Conservation (phyloP, 1,140 invertebrate genomes). For the Tigriopus japonicus region DNA sequence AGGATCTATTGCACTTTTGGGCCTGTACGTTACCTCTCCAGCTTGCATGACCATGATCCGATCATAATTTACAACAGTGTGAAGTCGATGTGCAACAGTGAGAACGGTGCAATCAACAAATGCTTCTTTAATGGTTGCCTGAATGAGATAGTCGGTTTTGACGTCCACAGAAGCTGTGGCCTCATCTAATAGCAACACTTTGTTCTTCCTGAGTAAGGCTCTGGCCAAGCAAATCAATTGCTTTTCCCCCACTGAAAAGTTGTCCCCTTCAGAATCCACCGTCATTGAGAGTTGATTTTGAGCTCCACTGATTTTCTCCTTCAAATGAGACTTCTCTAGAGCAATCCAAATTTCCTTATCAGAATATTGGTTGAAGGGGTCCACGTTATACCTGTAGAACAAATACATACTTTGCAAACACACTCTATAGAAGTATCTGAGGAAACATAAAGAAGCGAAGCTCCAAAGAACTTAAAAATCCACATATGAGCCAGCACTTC, state of each 20-base stretch:
- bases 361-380: slow-evolving; percentile 32
- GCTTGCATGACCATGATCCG: slow-evolving; percentile 37
- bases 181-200: slow-evolving; percentile 36
- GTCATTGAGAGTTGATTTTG: slow-evolving; percentile 26
- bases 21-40: slow-evolving; percentile 22
- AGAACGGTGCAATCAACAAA: slow-evolving; percentile 33
- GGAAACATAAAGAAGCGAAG: too few species aligned
- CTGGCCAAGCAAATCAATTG: slow-evolving; percentile 65
- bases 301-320: slow-evolving; percentile 29
- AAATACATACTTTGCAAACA: slow-evolving; percentile 11
- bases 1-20: not conserved
- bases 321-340: slow-evolving; percentile 21
- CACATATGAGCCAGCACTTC: too few species aligned
- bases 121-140: slow-evolving; percentile 37
- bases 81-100: slow-evolving; percentile 34
- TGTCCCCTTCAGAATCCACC: slow-evolving; percentile 33
- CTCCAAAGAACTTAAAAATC: too few species aligned
- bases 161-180: slow-evolving; percentile 36
- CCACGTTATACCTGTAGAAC: slow-evolving; percentile 30
- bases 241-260: slow-evolving; percentile 33
- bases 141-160: slow-evolving; percentile 41
- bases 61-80: slow-evolving; percentile 28
- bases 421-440: not conserved
- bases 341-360: slow-evolving; percentile 34
- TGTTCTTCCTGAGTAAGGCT: slow-evolving; percentile 54